These are phyloP conservation scores for Pyralis farinalis DNA, from an alignment of 2,888 invertebrate species.

Conservation along the genomic window DNA sequence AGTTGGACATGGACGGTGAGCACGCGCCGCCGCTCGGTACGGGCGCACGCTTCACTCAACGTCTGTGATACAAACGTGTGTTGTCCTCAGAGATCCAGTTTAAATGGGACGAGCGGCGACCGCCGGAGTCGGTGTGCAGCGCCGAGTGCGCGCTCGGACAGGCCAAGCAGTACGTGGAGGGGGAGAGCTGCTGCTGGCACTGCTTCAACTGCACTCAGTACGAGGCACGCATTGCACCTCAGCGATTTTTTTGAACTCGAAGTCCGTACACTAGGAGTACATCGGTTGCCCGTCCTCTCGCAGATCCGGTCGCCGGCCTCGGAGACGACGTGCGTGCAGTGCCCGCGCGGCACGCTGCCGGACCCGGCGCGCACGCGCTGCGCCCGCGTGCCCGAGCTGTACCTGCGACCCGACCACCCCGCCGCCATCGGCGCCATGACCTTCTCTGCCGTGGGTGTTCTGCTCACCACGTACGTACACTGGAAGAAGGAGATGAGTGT, in stretches of 20 bases:
- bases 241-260: not conserved
- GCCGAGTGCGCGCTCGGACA: constrained; percentile 93
- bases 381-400: constrained; percentile 89
- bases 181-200: constrained; percentile 97
- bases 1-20: constrained; percentile 89
- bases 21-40: not conserved
- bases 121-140: constrained; percentile 95
- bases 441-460: constrained; percentile 90
- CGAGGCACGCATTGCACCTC: constrained; percentile 30
- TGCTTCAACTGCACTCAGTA: constrained; percentile 83
- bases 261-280: no score
- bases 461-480: constrained; percentile 86
- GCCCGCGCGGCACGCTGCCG: constrained; percentile 91
- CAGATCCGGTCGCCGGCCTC: constrained; percentile 89
- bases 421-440: constrained; percentile 96
- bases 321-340: constrained; percentile 90
- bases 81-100: constrained; percentile 88
- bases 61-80: not conserved
- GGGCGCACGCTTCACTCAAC: not conserved
- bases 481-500: no score
- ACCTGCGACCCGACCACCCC: constrained; percentile 88
- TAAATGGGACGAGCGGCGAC: constrained; percentile 86
- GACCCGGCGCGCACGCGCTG: constrained; percentile 87
- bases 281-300: not conserved
- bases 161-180: constrained; percentile 95